Conservation (phyloP, 2,888 invertebrate genomes). For the Calliphora vomitoria region DNA sequence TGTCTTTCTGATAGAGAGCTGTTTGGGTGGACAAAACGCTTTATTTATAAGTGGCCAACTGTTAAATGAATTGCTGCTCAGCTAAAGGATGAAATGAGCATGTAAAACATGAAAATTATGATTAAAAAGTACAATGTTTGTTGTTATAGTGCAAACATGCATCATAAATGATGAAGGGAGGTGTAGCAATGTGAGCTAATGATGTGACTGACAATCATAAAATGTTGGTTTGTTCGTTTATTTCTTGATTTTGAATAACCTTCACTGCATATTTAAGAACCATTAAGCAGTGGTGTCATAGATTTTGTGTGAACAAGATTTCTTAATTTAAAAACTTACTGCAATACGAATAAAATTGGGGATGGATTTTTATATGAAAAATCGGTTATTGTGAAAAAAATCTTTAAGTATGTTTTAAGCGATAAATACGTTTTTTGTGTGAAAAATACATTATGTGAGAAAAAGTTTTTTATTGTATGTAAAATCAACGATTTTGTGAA, state of each 20-base stretch:
- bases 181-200: slow-evolving; percentile 3
- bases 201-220: slow-evolving; percentile 20
- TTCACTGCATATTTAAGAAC: not conserved
- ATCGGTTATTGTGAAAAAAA: no score
- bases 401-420: no score
- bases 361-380: no score
- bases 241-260: not conserved
- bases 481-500: no score
- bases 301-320: no score
- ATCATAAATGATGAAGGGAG: not conserved
- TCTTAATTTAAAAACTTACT: no score
- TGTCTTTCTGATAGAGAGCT: not conserved
- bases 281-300: not conserved
- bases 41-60: slow-evolving; percentile 12
- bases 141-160: not conserved
- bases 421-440: no score
- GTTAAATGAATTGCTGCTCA: slow-evolving; percentile 5
- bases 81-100: slow-evolving; percentile 8
- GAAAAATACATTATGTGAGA: no score
- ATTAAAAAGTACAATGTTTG: slow-evolving; percentile 19
- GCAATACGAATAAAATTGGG: no score
- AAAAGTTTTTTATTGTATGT: no score
- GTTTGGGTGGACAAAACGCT: not conserved
- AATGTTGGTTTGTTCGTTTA: not conserved
- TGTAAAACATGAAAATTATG: slow-evolving; percentile 48